A percentile compares a stretch with the other conserved stretches of the same genome.
These are phyloP conservation scores for Drosophila atripex DNA, from an alignment of 2,888 invertebrate species.

Conservation along the genomic window DNA sequence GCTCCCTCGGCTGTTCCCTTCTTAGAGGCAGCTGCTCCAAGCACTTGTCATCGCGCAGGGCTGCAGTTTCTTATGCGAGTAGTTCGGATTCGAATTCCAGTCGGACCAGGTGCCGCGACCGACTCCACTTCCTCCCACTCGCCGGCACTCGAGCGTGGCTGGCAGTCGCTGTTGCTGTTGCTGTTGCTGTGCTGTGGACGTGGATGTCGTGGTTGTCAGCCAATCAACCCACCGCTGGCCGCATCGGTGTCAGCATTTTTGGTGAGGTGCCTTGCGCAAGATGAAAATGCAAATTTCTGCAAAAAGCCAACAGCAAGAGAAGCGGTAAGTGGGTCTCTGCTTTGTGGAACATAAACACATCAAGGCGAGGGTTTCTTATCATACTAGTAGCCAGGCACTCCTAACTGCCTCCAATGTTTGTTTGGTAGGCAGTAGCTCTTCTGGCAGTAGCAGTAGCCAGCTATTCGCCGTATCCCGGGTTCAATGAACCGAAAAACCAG, in stretches of 20 bases:
- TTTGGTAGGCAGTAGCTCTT: background rate
- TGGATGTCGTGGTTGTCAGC: constrained; percentile 57
- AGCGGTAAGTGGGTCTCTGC: constrained; percentile 5
- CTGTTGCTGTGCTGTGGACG: constrained; percentile 22
- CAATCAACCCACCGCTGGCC: constrained; percentile 60
- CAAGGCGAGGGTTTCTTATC: too few relatives aligned
- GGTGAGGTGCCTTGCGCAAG: constrained; percentile 52
- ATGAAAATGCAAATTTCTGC: constrained; percentile 81
- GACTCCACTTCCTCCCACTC: constrained; percentile 34
- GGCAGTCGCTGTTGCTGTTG: too few relatives aligned
- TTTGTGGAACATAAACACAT: background rate
- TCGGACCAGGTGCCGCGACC: constrained; percentile 13
- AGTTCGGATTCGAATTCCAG: constrained; percentile 8
- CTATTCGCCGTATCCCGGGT: constrained; percentile 26
- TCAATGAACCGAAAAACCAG: constrained; percentile 57
- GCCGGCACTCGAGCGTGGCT: constrained; percentile 53
- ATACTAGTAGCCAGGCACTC: background rate
- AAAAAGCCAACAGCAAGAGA: constrained; percentile 54
- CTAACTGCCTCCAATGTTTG: background rate
- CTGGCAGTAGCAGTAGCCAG: background rate
- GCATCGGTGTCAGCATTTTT: constrained; percentile 57
- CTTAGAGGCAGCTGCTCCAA: background rate
- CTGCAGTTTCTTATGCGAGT: background rate
- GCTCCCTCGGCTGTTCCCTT: background rate
- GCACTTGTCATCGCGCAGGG: background rate